Conservation (phyloP, 2,113 vertebrate genomes). For the Anolis sagrei region DNA sequence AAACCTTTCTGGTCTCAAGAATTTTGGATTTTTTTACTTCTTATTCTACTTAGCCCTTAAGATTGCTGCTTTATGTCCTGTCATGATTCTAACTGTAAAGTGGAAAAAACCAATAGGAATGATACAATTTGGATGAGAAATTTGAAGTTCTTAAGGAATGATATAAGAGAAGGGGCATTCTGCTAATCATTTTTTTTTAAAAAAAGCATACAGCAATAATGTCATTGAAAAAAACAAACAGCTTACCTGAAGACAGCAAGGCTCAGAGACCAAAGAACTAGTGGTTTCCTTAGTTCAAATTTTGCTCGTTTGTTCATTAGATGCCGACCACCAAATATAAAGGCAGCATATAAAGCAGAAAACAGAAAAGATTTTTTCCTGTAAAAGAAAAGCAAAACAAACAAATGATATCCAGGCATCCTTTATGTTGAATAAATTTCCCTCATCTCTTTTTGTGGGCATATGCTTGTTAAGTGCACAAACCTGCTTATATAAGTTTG, state of each 20-base stretch:
- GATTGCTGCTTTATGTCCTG: neutral
- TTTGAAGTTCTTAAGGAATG: neutral
- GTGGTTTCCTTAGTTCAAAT: slow-evolving; percentile 96
- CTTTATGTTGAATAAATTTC: slow-evolving; percentile 5
- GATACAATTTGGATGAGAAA: neutral
- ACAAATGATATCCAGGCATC: slow-evolving; percentile 42
- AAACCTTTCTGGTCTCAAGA: too few relatives aligned
- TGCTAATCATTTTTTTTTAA: neutral
- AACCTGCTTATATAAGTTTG: neutral
- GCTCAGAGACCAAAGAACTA: slow-evolving; percentile 98
- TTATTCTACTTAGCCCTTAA: slow-evolving; percentile 36
- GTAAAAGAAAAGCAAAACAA: slow-evolving; percentile 63
- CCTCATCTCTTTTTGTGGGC: neutral
- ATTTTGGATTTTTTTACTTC: neutral
- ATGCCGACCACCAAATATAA: slow-evolving; percentile 95
- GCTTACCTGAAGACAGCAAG: slow-evolving; percentile 95
- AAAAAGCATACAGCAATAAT: neutral
- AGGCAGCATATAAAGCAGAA: slow-evolving; percentile 94
- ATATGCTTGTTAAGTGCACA: neutral
- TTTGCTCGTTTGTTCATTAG: slow-evolving; percentile 98
- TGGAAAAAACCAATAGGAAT: neutral
- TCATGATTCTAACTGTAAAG: neutral
- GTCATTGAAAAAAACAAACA: neutral
- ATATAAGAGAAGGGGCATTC: neutral
- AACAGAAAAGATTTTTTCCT: slow-evolving; percentile 99